A percentile compares a stretch with the other conserved stretches of the same genome.
Evolutionary conservation across 2,797 vertebrate genomes (phyloP).

Genomic region (Pygocentrus nattereri): DNA sequence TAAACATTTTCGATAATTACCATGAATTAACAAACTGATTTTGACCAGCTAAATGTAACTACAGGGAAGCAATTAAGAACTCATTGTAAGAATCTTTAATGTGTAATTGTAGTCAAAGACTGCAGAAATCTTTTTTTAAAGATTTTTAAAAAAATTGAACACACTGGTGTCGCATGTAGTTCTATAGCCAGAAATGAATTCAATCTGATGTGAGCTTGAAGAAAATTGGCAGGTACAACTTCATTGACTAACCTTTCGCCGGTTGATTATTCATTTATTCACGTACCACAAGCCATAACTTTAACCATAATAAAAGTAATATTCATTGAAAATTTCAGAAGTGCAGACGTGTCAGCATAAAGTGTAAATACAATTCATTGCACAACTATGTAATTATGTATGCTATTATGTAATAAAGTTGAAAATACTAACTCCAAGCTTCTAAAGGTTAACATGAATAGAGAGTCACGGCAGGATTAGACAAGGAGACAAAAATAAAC

Average conservation of each 20-base stretch:
- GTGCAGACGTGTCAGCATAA: background rate
- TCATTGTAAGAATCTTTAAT: background rate
- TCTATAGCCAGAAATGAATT: background rate
- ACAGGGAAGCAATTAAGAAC: background rate
- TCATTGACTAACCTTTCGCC: background rate
- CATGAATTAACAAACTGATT: background rate
- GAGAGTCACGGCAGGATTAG: too few species aligned
- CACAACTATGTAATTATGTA: background rate
- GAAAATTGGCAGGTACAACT: too few species aligned
- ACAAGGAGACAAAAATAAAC: too few species aligned
- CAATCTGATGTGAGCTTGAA: background rate
- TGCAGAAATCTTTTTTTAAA: background rate
- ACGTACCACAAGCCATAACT: too few species aligned
- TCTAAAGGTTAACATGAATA: background rate
- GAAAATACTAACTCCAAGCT: background rate
- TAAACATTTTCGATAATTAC: background rate
- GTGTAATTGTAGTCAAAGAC: background rate
- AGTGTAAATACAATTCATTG: background rate
- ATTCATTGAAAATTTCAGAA: background rate
- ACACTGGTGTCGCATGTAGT: too few species aligned
- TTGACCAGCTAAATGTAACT: slow-evolving; percentile 9
- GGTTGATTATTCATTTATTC: too few species aligned
- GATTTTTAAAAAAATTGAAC: background rate
- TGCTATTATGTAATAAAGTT: background rate
- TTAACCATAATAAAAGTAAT: too few species aligned